Evolutionary conservation across 2,888 invertebrate species (phyloP).

Genomic region (Altica lythri): DNA sequence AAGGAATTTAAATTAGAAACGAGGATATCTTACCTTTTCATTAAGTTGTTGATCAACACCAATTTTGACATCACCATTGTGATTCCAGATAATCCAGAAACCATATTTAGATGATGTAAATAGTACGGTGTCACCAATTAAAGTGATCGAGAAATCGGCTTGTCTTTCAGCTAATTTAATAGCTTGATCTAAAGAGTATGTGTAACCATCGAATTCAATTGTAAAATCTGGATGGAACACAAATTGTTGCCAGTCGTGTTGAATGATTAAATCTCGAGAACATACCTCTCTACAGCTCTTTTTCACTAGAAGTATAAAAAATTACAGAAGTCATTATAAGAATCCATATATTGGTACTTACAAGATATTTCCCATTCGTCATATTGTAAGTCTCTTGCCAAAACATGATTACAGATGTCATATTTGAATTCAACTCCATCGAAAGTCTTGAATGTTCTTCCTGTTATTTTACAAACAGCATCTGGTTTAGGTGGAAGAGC

Average conservation of each 20-base stretch:
- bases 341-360: constrained; percentile 54
- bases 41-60: constrained; percentile 68
- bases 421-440: constrained; percentile 79
- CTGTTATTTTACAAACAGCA: constrained; percentile 73
- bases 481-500: constrained; percentile 67
- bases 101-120: constrained; percentile 73
- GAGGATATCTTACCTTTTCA: constrained; percentile 54
- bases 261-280: constrained; percentile 66
- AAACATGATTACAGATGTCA: constrained; percentile 79
- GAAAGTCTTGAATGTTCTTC: constrained; percentile 78
- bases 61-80: constrained; percentile 66
- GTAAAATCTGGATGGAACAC: constrained; percentile 67
- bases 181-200: constrained; percentile 64
- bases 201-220: constrained; percentile 71
- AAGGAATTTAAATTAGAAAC: too few species aligned
- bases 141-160: constrained; percentile 68
- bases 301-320: constrained; percentile 59
- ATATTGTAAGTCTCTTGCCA: constrained; percentile 70
- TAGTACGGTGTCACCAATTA: constrained; percentile 71
- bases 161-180: constrained; percentile 42
- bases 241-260: constrained; percentile 64
- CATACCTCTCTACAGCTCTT: constrained; percentile 69
- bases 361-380: constrained; percentile 74
- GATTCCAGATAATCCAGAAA: constrained; percentile 75
- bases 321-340: constrained; percentile 1